phyloP scores from a whole-genome alignment of 2,797 vertebrate genomes.

The Chelonia mydas region DNA sequence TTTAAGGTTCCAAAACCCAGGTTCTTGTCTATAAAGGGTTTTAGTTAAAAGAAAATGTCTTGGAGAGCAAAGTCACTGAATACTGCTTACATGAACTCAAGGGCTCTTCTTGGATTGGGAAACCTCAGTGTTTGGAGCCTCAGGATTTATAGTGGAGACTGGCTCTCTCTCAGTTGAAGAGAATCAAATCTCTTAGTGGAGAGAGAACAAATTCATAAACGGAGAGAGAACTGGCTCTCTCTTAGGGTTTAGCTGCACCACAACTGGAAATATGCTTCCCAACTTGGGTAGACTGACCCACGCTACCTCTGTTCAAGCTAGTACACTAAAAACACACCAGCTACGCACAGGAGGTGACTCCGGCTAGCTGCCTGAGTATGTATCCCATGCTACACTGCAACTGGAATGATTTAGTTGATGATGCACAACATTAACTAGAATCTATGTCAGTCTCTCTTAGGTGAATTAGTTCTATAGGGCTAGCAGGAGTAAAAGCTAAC shows the following conservation, averaged over 20 bases:
- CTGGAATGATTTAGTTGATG: background rate
- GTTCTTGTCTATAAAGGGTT: background rate
- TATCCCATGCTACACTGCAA: background rate
- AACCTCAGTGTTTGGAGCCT: background rate
- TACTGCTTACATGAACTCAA: background rate
- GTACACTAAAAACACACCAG: background rate
- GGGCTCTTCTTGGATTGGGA: background rate
- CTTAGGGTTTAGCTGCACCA: background rate
- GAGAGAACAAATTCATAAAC: background rate
- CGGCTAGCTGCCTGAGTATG: background rate
- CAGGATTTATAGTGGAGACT: background rate
- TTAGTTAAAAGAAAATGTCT: background rate
- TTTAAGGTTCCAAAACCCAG: background rate
- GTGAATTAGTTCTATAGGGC: background rate
- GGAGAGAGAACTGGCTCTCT: background rate
- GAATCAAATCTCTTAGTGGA: background rate
- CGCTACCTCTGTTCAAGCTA: background rate
- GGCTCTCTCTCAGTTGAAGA: background rate
- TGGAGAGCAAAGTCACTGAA: background rate
- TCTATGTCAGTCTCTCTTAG: fast-evolving
- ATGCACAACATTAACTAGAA: fast-evolving
- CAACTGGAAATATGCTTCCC: background rate
- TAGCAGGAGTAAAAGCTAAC: background rate
- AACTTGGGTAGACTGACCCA: background rate
- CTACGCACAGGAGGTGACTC: background rate